Evolutionary conservation across 2,113 vertebrate genomes (phyloP), one percentile per base, ranked within the genome.

Genomic region (Toxotes chatareus): DNA sequence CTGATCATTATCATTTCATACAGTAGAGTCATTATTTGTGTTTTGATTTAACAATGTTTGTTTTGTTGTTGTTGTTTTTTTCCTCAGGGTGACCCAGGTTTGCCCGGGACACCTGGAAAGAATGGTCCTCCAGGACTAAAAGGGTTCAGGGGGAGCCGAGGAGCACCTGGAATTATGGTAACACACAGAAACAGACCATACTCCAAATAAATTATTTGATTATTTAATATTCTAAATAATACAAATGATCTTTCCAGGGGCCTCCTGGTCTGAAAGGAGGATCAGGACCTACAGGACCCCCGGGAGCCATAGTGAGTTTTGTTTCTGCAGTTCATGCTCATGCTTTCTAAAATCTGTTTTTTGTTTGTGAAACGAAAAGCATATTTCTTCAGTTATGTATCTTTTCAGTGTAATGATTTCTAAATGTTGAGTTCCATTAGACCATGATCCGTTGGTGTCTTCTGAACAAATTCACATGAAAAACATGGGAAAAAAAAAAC

Each of bases 121-220:
- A 98, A 94, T 0, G 98, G 98, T 0, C 98, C 98, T 9, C 79
- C 97, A 0, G 98, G 98, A 17, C 13, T 99, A 56, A 95, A 98
- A 72, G 98, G 98, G 4, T 99, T 99, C 87, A 95, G 97, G 0
- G 98, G 98, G 4, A 97, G 97, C 49, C 94, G 98, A 91, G 98
- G 98, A 23, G 96, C 96, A 0, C 94, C 97, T 0, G 98, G 98
- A 13, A 91, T 95, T 5, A 94, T 97, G 86, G 98, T 99, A 93
- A 96, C 93, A 93, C 83, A 68, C 44, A 46, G 31, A 23, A 10
- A 42, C 3, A 19, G 14, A 47, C 7, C 10, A 53, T 4, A 62
- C 38, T 10, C 4, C 27, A 7, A 8, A 23, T 21, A 76, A 31
- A 55, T 7, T 0, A 9, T 0, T 32, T 63, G 14, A 14, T 40